phyloP scores from a whole-genome alignment of 1,140 invertebrate species.

The Cylas formicarius region DNA sequence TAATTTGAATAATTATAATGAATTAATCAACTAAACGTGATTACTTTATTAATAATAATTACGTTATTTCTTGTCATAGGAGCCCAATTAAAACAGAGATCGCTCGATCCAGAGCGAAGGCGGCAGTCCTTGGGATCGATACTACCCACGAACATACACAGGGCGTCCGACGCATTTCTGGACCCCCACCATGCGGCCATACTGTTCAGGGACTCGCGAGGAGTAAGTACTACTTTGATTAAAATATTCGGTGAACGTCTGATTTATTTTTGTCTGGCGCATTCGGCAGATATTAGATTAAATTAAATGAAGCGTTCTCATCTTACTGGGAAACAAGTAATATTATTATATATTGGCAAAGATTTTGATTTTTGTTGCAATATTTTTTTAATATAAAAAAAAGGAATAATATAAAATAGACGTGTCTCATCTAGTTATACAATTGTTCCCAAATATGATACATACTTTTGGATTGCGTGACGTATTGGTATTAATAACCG shows the following conservation, averaged over 20 bases:
- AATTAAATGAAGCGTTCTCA: background rate
- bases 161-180: conserved; percentile 61
- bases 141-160: conserved; percentile 45
- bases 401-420: too few relatives aligned
- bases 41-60: background rate
- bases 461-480: too few relatives aligned
- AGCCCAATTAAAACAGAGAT: conserved; percentile 62
- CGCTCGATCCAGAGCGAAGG: conserved; percentile 64
- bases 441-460: too few relatives aligned
- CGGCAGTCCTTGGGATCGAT: conserved; percentile 59
- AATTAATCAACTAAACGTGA: too few relatives aligned
- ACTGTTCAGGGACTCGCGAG: conserved; percentile 78
- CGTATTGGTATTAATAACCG: too few relatives aligned
- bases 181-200: conserved; percentile 83
- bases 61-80: conserved; percentile 46
- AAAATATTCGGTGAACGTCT: background rate
- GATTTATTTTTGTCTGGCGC: background rate
- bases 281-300: background rate
- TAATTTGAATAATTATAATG: too few relatives aligned
- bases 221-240: conserved; percentile 56
- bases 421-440: too few relatives aligned
- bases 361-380: too few relatives aligned
- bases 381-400: too few relatives aligned
- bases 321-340: too few relatives aligned
- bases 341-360: too few relatives aligned